Evolutionary conservation across 2,797 vertebrate species (phyloP).

Genomic region (Gadopsis marmoratus): DNA sequence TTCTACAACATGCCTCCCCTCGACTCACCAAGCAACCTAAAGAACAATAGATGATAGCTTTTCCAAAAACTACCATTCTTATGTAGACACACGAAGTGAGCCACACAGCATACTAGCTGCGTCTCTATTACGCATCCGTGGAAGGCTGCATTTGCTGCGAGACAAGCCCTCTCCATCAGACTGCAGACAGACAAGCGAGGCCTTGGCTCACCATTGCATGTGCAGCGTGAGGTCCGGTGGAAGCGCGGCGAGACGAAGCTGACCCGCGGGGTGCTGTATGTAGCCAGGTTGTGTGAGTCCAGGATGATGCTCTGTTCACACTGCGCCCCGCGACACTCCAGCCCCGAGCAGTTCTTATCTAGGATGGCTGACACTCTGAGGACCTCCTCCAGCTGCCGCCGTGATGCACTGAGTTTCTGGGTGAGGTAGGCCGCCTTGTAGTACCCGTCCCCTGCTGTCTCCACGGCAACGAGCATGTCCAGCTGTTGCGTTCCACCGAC

Average conservation of each 20-base stretch:
- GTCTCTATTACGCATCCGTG: too few relatives aligned
- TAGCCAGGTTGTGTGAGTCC: conserved; percentile 93
- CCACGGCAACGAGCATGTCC: conserved; percentile 94
- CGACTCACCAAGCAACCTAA: too few relatives aligned
- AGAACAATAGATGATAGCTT: too few relatives aligned
- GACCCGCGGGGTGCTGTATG: conserved; percentile 93
- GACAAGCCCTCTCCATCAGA: neutral
- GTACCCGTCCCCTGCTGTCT: conserved; percentile 88
- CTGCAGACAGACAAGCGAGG: neutral
- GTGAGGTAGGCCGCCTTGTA: conserved; percentile 96
- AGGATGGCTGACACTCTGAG: conserved; percentile 93
- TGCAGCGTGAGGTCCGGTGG: conserved; percentile 92
- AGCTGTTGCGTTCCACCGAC: conserved; percentile 91
- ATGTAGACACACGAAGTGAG: neutral
- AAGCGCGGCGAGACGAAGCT: conserved; percentile 96
- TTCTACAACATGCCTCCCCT: neutral
- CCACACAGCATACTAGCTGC: neutral
- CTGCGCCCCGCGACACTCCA: conserved; percentile 94
- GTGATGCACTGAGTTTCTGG: conserved; percentile 94
- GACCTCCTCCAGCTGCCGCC: conserved; percentile 92
- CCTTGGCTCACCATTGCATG: conserved; percentile 81
- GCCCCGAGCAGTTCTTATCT: conserved; percentile 97
- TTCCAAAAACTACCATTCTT: too few relatives aligned
- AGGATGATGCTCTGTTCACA: conserved; percentile 93
- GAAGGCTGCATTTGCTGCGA: too few relatives aligned